phyloP scores from a whole-genome alignment of 2,113 vertebrate species.

The Passer montanus region DNA sequence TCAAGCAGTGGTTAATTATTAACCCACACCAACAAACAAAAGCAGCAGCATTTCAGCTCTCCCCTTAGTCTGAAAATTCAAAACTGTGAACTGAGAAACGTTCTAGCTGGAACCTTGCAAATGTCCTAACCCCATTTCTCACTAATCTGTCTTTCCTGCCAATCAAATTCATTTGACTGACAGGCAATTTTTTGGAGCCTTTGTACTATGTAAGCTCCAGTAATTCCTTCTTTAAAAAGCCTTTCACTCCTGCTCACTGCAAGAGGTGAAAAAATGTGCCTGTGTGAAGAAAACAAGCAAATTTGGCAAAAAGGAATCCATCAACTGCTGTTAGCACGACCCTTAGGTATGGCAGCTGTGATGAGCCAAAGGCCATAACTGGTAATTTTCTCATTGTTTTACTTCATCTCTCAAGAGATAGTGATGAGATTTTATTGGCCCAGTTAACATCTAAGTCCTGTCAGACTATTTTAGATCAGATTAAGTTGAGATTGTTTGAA shows the following conservation, averaged over 20 bases:
- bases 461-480: neutral
- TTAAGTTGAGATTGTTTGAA: neutral
- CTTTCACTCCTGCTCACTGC: neutral
- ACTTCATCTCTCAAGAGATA: neutral
- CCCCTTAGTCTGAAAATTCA: neutral
- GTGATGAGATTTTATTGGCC: neutral
- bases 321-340: neutral
- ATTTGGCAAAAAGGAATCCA: neutral
- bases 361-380: neutral
- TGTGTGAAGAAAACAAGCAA: neutral
- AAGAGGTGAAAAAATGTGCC: neutral
- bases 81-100: neutral
- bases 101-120: neutral
- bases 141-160: neutral
- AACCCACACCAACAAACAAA: neutral
- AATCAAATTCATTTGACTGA: neutral
- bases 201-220: neutral
- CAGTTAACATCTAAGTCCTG: neutral
- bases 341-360: neutral
- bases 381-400: neutral
- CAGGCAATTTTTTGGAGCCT: neutral
- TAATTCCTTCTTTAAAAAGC: conserved; percentile 1
- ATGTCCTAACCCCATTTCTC: neutral
- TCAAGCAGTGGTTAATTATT: neutral
- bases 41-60: neutral